phyloP scores from a whole-genome alignment of 2,888 invertebrate genomes.

The Trichopria drosophilae region DNA sequence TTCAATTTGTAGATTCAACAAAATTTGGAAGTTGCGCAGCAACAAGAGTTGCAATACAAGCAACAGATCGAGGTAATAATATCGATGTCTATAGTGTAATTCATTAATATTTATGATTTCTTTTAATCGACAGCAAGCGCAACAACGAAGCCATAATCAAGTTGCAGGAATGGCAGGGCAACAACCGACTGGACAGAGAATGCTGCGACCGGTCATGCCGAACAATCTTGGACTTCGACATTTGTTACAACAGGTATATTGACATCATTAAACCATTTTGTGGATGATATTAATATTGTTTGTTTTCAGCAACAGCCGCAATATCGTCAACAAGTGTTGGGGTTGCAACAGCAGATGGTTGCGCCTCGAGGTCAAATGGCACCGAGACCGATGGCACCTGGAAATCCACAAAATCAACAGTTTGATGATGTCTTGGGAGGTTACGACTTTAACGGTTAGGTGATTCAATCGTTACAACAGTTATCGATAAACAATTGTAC shows the following conservation, averaged over 20 bases:
- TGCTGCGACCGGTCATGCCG: conserved; percentile 74
- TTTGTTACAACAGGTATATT: conserved; percentile 73
- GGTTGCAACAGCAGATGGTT: conserved; percentile 63
- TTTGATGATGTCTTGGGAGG: conserved; percentile 63
- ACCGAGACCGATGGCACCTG: conserved; percentile 54
- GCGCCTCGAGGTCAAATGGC: conserved; percentile 59
- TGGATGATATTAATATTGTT: no score
- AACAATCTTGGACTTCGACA: conserved; percentile 81
- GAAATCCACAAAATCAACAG: conserved; percentile 58
- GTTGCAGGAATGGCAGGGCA: conserved; percentile 53
- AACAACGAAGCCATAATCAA: conserved; percentile 50
- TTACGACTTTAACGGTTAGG: no score
- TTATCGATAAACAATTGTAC: no score
- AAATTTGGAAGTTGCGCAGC: conserved; percentile 74
- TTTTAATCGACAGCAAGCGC: conserved; percentile 50
- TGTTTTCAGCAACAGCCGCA: conserved; percentile 63
- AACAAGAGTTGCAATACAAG: conserved; percentile 80
- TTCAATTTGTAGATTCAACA: conserved; percentile 61
- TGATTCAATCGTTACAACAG: no score
- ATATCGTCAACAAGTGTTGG: conserved; percentile 68
- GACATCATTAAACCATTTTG: neutral
- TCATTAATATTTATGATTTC: neutral
- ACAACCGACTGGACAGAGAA: conserved; percentile 64
- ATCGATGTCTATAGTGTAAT: conserved; percentile 26
- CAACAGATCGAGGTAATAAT: conserved; percentile 68